Conservation (phyloP, 2,797 vertebrate genomes). For the Rallus crepitans region DNA sequence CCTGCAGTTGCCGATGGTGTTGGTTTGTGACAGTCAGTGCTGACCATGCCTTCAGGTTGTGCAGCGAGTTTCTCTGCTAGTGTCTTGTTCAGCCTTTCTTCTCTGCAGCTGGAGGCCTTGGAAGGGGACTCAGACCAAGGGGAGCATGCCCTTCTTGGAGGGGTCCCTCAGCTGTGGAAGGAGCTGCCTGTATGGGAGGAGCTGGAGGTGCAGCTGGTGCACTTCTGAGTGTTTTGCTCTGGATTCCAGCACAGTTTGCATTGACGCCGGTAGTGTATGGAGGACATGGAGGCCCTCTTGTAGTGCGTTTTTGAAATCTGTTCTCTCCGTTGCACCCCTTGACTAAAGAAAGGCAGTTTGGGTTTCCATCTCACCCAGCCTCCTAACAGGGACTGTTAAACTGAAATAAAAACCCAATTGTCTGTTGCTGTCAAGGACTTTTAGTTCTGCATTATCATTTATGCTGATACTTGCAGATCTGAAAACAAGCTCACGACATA, state of each 20-base stretch:
- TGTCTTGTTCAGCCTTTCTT: neutral
- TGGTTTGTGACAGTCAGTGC: neutral
- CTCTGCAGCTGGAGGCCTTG: neutral
- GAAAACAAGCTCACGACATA: neutral
- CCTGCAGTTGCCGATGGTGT: neutral
- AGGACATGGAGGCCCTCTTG: rapidly evolving
- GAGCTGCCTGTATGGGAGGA: neutral
- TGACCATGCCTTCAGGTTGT: neutral
- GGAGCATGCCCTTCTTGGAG: neutral
- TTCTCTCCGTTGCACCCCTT: neutral
- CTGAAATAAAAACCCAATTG: neutral
- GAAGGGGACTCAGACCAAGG: neutral
- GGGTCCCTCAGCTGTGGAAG: neutral
- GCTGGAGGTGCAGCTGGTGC: neutral
- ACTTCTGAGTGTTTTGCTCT: neutral
- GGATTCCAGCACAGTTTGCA: rapidly evolving
- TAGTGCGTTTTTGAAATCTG: neutral
- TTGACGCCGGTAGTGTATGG: neutral
- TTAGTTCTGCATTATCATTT: conserved; percentile 56
- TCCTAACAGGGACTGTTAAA: neutral
- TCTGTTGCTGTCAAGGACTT: conserved; percentile 32
- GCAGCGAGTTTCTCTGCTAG: neutral
- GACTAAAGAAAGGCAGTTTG: neutral
- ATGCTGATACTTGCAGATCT: conserved; percentile 64
- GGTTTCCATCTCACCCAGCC: neutral